Percentiles rank a stretch among this genome's conserved stretches.
phyloP scores from a whole-genome alignment of 2,797 vertebrate species.

The Melanotaenia maccullochi region DNA sequence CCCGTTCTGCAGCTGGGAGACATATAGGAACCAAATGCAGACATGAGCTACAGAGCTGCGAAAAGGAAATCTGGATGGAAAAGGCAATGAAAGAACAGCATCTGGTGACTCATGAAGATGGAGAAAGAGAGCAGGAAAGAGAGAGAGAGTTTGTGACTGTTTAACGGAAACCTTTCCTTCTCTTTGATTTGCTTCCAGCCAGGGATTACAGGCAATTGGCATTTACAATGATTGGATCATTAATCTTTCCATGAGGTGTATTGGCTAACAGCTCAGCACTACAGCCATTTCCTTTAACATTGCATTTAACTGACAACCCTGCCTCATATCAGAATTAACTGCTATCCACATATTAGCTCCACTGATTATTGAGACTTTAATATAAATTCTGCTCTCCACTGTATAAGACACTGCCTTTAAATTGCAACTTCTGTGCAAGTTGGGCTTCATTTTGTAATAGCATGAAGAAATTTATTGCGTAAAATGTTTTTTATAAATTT shows the following conservation, averaged over 20 bases:
- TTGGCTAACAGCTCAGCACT: constrained; percentile 59
- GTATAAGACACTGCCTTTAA: constrained; percentile 23
- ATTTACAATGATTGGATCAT: constrained; percentile 85
- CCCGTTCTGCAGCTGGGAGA: constrained; percentile 91
- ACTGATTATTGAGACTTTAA: constrained; percentile 19
- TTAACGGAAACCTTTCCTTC: constrained; percentile 89
- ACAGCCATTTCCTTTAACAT: constrained; percentile 51
- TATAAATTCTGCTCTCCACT: constrained; percentile 19
- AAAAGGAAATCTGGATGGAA: constrained; percentile 75
- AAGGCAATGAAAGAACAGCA: constrained; percentile 89
- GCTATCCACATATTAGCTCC: constrained; percentile 28
- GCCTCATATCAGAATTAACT: constrained; percentile 37
- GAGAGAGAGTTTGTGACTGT: constrained; percentile 93
- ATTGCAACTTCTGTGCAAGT: constrained; percentile 17
- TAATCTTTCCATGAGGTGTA: constrained; percentile 74
- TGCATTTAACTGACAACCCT: constrained; percentile 45
- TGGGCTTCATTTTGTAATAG: background rate
- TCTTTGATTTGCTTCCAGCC: constrained; percentile 85
- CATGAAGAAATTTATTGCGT: background rate
- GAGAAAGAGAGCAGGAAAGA: constrained; percentile 59
- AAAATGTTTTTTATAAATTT: background rate
- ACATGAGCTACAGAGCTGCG: constrained; percentile 63
- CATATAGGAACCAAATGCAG: constrained; percentile 73
- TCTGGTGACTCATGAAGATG: constrained; percentile 89
- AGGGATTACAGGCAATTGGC: constrained; percentile 86